These are phyloP conservation scores for Latrodectus elegans DNA, from an alignment of 2,888 invertebrate species.

Conservation along the genomic window DNA sequence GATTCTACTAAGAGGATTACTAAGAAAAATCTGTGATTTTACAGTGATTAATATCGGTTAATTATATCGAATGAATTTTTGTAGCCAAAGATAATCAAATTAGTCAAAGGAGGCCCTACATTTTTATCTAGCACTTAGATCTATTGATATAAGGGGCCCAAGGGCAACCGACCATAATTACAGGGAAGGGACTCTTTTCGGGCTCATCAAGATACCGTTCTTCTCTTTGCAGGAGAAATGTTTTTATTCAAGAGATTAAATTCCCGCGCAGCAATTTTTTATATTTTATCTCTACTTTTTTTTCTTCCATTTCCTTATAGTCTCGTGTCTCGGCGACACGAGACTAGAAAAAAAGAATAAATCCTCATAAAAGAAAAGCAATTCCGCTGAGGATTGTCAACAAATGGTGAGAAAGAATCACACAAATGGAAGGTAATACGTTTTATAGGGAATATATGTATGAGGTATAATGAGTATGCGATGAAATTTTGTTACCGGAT, in stretches of 20 bases:
- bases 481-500: no score
- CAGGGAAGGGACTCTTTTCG: constrained; percentile 6
- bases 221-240: neutral
- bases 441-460: no score
- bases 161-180: constrained; percentile 54
- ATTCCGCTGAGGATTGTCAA: neutral
- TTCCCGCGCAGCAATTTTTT: neutral
- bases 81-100: constrained; percentile 44
- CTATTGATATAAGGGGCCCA: constrained; percentile 8
- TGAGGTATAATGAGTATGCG: no score
- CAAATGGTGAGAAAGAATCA: neutral
- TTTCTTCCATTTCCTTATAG: neutral
- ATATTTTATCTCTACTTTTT: neutral
- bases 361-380: neutral
- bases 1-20: no score
- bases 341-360: neutral
- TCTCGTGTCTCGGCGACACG: neutral
- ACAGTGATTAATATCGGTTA: neutral
- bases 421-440: neutral
- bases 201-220: neutral
- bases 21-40: neutral
- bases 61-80: neutral
- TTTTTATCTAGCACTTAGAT: constrained; percentile 27
- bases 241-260: neutral
- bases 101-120: constrained; percentile 36